These are phyloP conservation scores for Toxotes jaculatrix DNA, from an alignment of 2,113 vertebrate species.

Conservation along the genomic window DNA sequence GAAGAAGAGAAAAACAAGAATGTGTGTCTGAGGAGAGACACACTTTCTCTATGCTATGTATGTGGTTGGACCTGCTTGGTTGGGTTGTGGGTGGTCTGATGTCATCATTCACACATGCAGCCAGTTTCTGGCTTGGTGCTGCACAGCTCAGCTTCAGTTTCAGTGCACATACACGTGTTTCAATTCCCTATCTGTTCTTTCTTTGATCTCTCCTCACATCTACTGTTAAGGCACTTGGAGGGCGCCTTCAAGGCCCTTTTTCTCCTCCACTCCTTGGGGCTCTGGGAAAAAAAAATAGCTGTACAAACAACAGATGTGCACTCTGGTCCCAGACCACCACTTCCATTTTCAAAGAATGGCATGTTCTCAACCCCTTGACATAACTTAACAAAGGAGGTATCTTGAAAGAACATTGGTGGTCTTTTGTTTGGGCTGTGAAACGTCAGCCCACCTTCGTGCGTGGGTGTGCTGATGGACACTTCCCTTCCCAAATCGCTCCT, in stretches of 20 bases:
- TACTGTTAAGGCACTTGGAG: slow-evolving; percentile 25
- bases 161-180: slow-evolving; percentile 44
- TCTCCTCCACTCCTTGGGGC: slow-evolving; percentile 23
- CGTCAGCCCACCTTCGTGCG: not conserved
- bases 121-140: slow-evolving; percentile 73
- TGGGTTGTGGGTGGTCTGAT: slow-evolving; percentile 80
- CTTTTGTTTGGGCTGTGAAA: slow-evolving; percentile 11
- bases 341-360: slow-evolving; percentile 53
- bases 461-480: slow-evolving; percentile 2
- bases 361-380: slow-evolving; percentile 51
- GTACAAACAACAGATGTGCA: slow-evolving; percentile 71
- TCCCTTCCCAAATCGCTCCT: not conserved
- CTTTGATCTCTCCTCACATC: slow-evolving; percentile 65
- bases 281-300: slow-evolving; percentile 34
- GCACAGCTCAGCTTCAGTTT: slow-evolving; percentile 60
- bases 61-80: slow-evolving; percentile 78
- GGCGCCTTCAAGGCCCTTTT: slow-evolving; percentile 36
- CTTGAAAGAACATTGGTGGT: slow-evolving; percentile 15
- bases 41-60: slow-evolving; percentile 49
- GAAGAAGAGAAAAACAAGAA: not conserved
- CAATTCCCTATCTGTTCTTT: slow-evolving; percentile 34
- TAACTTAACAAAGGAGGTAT: slow-evolving; percentile 35
- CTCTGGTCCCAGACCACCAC: slow-evolving; percentile 56
- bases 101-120: slow-evolving; percentile 69
- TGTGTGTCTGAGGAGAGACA: not conserved